phyloP scores from a whole-genome alignment of 2,797 vertebrate genomes.

The Sebastes cheni region DNA sequence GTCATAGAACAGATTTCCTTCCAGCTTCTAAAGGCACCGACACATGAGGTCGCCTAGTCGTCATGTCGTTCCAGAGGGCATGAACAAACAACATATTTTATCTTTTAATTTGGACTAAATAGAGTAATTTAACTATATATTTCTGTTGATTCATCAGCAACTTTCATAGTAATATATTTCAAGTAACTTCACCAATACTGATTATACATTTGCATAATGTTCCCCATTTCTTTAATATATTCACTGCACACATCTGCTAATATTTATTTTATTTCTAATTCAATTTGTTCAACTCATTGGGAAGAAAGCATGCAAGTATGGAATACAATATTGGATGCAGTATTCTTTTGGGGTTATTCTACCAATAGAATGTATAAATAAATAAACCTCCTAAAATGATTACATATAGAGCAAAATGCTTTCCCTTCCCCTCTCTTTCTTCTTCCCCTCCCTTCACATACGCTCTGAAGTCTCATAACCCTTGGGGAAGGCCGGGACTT shows the following conservation, averaged over 20 bases:
- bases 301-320: neutral
- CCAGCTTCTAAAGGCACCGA: neutral
- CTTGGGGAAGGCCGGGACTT: slow-evolving; percentile 46
- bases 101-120: neutral
- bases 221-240: neutral
- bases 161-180: neutral
- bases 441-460: slow-evolving; percentile 8
- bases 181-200: neutral
- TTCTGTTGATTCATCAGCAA: neutral
- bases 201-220: neutral
- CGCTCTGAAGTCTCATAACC: slow-evolving; percentile 54
- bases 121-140: neutral
- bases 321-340: neutral
- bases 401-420: slow-evolving; percentile 6
- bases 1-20: neutral
- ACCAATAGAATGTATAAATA: neutral
- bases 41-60: neutral
- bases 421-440: slow-evolving; percentile 1
- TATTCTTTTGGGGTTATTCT: neutral
- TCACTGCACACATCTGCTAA: neutral
- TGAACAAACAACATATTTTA: neutral
- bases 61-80: neutral
- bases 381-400: slow-evolving; percentile 7
- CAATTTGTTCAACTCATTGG: neutral
- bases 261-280: neutral